Conservation (phyloP, 2,113 vertebrate species). For the Heterochromis multidens region DNA sequence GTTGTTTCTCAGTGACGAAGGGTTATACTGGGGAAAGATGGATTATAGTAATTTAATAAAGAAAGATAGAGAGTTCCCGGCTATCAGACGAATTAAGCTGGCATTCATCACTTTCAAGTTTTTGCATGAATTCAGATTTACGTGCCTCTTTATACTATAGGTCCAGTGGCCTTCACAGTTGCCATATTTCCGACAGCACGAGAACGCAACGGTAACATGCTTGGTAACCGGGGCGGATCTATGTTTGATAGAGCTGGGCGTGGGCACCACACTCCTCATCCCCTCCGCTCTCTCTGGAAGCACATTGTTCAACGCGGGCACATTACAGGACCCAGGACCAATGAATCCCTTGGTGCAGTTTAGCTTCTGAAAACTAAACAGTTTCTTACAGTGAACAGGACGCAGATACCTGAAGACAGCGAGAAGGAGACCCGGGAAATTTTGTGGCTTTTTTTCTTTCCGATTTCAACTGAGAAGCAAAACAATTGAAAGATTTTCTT, state of each 20-base stretch:
- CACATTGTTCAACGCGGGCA: constrained; percentile 75
- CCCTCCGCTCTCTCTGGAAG: constrained; percentile 48
- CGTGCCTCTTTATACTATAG: not conserved
- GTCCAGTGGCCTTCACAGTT: not conserved
- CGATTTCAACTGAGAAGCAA: constrained; percentile 19
- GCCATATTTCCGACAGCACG: not conserved
- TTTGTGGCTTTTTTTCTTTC: not conserved
- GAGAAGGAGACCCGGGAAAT: constrained; percentile 20
- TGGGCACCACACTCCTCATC: constrained; percentile 61
- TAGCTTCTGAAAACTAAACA: constrained; percentile 25
- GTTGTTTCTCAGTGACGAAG: not conserved
- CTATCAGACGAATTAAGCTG: not conserved
- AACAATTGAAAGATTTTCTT: constrained; percentile 52
- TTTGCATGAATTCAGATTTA: not conserved
- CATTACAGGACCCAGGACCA: constrained; percentile 25
- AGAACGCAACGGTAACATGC: constrained; percentile 51
- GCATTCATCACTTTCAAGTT: not conserved
- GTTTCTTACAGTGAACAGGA: not conserved
- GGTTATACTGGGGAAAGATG: not conserved
- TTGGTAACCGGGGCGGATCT: constrained; percentile 65
- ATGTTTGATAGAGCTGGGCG: constrained; percentile 73
- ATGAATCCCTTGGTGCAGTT: constrained; percentile 39
- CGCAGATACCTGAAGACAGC: constrained; percentile 13
- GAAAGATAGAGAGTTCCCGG: not conserved
- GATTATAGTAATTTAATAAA: not conserved